Conservation (phyloP, 2,797 vertebrate genomes). For the Acipenser oxyrinchus region DNA sequence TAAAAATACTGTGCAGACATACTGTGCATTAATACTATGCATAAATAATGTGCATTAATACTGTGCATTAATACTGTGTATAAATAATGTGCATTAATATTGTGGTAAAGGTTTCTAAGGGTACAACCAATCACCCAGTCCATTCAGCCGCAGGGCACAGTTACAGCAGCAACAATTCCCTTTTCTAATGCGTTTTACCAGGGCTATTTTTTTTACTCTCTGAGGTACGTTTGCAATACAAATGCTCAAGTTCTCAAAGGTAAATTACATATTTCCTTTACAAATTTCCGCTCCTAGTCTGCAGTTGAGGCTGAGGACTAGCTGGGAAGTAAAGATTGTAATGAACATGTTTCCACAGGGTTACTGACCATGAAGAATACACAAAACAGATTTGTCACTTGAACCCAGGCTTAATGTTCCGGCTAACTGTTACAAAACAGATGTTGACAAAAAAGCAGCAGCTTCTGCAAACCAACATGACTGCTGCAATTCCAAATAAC, state of each 20-base stretch:
- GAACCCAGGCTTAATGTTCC: constrained; percentile 37
- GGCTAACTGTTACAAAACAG: constrained; percentile 45
- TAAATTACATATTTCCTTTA: constrained; percentile 1
- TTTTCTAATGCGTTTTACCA: too few relatives aligned
- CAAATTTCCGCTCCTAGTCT: background rate
- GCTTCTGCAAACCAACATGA: constrained; percentile 49
- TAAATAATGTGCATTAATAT: too few relatives aligned
- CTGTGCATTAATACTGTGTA: too few relatives aligned
- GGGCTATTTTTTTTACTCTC: too few relatives aligned
- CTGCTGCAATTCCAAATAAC: constrained; percentile 28
- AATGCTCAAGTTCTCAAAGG: background rate
- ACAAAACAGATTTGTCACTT: constrained; percentile 35
- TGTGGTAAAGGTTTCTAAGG: too few relatives aligned
- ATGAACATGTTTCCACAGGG: constrained; percentile 1
- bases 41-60: too few relatives aligned
- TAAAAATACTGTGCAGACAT: too few relatives aligned
- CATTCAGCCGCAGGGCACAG: too few relatives aligned
- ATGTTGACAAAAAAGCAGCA: constrained; percentile 45
- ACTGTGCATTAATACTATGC: too few relatives aligned
- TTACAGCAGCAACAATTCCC: too few relatives aligned
- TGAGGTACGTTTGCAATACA: background rate
- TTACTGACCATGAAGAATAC: constrained; percentile 25
- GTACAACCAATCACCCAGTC: too few relatives aligned
- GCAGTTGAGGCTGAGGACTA: background rate
- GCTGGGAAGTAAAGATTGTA: background rate